Evolutionary conservation across 1,140 invertebrate species (phyloP), one percentile per base, ranked within the genome.

Genomic region (Globodera rostochiensis): DNA sequence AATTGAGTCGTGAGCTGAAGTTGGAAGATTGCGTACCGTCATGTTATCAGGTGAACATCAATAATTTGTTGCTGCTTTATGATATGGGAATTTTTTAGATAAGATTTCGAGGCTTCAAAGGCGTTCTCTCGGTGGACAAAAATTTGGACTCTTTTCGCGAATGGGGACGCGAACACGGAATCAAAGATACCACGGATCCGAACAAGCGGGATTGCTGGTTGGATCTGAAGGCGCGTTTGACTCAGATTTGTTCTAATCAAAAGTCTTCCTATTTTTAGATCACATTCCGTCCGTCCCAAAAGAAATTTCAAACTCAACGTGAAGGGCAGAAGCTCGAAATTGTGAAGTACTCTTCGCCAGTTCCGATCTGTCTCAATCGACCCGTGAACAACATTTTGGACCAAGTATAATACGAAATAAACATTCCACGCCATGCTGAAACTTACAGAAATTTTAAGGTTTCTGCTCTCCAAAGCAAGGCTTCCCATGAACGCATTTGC

Each of bases 351-450:
- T 89, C 88, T 45, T 86, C 86, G 57, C 90, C 90, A 19, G 86
- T 85, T 47, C 79, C 87, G 91, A 93, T 90, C 21, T 90, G 84
- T 60, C 79, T 90, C 8, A 90, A 90, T 85, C 86, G 90, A 4
- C 90, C 90, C 9, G 77, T 90, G 3, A 90, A 91, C 50, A 89
- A 88, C 45, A 91, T 90, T 77, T 77, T 90, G 73, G 90, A 90
- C 83, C 88, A 90, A 70, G 83, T 90, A 0, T 7, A 19, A 50
- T 83, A 36, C 86, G 21, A 21, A 64, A 15, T 19, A 76, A 76
- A 2, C 36, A 36, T 36, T 3, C 3, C 1, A 36, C 36, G 36
- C 36, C 36, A 36, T 36, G 36, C 3, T 36, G 36, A 36, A 36
- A 36, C 36, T 36, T 3, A 36, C 36, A 36, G 36, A 36, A 36